phyloP scores from a whole-genome alignment of 2,888 invertebrate genomes.

The Xestia c-nigrum region DNA sequence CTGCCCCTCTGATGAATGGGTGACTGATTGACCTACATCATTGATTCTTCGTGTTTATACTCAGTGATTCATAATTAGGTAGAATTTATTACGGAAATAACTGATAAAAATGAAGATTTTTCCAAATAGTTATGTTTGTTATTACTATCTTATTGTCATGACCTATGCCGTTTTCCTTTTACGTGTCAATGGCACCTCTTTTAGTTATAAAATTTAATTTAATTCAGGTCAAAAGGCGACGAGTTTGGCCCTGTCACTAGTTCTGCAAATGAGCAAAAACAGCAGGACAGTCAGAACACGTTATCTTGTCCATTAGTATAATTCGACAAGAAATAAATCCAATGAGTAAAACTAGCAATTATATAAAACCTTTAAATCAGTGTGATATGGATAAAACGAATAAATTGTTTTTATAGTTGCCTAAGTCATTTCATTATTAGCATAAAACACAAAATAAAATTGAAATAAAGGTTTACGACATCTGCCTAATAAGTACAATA shows the following conservation, averaged over 20 bases:
- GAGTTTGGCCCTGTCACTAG: neutral
- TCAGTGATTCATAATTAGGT: constrained; percentile 45
- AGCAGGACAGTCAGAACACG: neutral
- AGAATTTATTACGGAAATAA: constrained; percentile 23
- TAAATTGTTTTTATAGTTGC: neutral
- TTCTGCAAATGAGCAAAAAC: neutral
- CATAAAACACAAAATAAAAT: neutral
- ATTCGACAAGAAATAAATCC: neutral
- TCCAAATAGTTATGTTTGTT: neutral
- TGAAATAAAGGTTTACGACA: neutral
- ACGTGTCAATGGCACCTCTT: neutral
- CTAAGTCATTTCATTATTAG: neutral
- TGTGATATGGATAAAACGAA: neutral
- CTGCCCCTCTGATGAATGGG: constrained; percentile 46
- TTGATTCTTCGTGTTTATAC: constrained; percentile 33
- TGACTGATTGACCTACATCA: constrained; percentile 63
- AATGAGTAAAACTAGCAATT: neutral
- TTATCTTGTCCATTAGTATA: neutral
- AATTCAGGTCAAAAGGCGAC: neutral
- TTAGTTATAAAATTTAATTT: neutral
- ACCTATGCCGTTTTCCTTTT: neutral
- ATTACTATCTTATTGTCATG: neutral
- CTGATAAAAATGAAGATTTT: neutral
- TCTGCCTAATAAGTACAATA: constrained; percentile 15
- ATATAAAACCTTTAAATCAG: neutral